Evolutionary conservation across 1,140 invertebrate species (phyloP).

Genomic region (Achatina immaculata): DNA sequence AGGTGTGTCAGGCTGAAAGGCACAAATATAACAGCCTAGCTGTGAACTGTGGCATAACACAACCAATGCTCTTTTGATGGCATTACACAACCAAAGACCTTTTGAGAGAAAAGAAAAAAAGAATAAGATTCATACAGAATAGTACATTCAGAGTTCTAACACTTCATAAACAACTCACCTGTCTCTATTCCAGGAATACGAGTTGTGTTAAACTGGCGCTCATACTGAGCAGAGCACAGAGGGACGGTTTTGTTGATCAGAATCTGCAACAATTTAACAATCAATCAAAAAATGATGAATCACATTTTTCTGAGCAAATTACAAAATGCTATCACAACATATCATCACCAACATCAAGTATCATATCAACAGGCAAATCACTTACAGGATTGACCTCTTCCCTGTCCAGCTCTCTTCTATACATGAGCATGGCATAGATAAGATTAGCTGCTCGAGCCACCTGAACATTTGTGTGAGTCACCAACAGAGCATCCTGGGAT

Average conservation of each 20-base stretch:
- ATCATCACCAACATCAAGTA: too few relatives aligned
- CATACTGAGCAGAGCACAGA: conserved; percentile 98
- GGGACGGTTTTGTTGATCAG: conserved; percentile 92
- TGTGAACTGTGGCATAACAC: too few relatives aligned
- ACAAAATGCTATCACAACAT: too few relatives aligned
- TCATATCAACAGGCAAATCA: too few relatives aligned
- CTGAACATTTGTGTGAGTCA: conserved; percentile 86
- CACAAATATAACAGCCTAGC: too few relatives aligned
- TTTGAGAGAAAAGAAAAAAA: too few relatives aligned
- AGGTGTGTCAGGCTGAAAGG: too few relatives aligned
- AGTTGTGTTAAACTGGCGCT: conserved; percentile 96
- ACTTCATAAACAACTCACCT: conserved; percentile 74
- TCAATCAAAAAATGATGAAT: conserved; percentile 26
- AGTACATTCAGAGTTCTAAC: too few relatives aligned
- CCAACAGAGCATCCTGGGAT: conserved; percentile 85
- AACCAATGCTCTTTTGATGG: too few relatives aligned
- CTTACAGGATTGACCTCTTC: conserved; percentile 93
- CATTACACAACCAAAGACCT: too few relatives aligned
- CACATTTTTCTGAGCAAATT: too few relatives aligned
- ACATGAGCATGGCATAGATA: conserved; percentile 87
- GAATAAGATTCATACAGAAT: too few relatives aligned
- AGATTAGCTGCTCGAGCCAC: conserved; percentile 92
- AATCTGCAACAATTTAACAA: conserved; percentile 79
- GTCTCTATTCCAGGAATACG: conserved; percentile 93
- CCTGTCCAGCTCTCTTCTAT: conserved; percentile 88